Conservation (phyloP, 2,113 vertebrate species). For the Zosterops lateralis region DNA sequence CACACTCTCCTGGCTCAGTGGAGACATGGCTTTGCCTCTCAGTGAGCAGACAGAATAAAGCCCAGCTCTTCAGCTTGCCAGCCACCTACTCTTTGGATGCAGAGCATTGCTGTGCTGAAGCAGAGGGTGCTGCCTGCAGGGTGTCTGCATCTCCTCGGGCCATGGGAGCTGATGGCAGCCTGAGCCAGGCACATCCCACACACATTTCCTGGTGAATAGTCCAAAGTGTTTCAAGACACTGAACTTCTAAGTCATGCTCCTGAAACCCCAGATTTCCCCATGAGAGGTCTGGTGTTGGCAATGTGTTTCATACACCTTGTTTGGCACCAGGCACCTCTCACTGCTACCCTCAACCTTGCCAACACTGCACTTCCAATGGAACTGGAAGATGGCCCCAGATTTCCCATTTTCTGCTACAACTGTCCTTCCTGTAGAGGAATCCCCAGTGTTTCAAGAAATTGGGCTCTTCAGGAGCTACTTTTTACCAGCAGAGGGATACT, state of each 20-base stretch:
- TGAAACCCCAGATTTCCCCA: not conserved
- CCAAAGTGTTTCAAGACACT: not conserved
- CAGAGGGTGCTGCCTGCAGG: not conserved
- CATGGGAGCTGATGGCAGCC: not conserved
- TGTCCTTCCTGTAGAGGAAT: not conserved
- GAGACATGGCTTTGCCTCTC: not conserved
- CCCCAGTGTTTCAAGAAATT: not conserved
- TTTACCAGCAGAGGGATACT: not conserved
- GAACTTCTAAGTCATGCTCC: not conserved
- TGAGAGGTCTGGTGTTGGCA: not conserved
- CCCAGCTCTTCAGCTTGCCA: not conserved
- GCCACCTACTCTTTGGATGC: not conserved
- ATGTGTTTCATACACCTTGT: not conserved
- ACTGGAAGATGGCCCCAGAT: not conserved
- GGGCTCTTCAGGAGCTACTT: not conserved
- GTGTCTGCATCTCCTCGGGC: not conserved
- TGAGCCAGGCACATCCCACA: not conserved
- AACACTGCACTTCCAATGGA: not conserved
- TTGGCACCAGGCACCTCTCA: not conserved
- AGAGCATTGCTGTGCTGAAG: accelerated
- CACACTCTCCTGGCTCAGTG: slow-evolving; percentile 45
- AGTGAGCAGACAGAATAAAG: not conserved
- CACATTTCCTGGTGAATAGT: not conserved
- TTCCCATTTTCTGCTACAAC: not conserved
- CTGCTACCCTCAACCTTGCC: not conserved